Evolutionary conservation across 2,888 invertebrate species (phyloP).

Genomic region (Luffia ferchaultella): DNA sequence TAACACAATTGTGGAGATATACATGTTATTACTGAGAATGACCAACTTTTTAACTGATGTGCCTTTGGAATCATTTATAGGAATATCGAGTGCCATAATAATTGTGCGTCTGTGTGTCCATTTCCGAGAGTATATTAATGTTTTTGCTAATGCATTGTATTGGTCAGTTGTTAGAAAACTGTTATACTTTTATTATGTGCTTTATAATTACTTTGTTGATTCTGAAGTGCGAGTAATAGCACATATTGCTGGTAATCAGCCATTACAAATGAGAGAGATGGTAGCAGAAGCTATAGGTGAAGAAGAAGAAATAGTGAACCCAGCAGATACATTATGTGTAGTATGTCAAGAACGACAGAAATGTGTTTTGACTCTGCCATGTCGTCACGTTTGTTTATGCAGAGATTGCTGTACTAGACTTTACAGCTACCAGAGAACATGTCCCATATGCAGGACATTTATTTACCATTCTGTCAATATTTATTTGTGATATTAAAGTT

Average conservation of each 20-base stretch:
- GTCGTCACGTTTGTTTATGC: constrained; percentile 65
- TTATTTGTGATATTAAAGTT: constrained; percentile 35
- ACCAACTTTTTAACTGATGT: constrained; percentile 55
- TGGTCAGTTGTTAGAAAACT: constrained; percentile 41
- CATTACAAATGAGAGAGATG: constrained; percentile 24
- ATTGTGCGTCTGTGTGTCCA: constrained; percentile 39
- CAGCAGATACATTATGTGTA: constrained; percentile 52
- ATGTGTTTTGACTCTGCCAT: constrained; percentile 63
- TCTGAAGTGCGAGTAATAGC: constrained; percentile 44
- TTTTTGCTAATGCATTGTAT: constrained; percentile 27
- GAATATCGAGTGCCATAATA: constrained; percentile 41
- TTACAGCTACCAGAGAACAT: constrained; percentile 54
- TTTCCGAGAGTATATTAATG: constrained; percentile 33
- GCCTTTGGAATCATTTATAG: constrained; percentile 51
- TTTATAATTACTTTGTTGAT: constrained; percentile 46
- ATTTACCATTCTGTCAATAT: constrained; percentile 64
- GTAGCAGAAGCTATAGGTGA: constrained; percentile 9
- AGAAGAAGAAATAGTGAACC: constrained; percentile 24
- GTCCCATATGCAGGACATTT: constrained; percentile 62
- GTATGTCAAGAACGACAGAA: constrained; percentile 64
- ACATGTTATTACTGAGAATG: constrained; percentile 38
- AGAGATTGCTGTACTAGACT: constrained; percentile 55
- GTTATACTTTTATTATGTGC: constrained; percentile 38
- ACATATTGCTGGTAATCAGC: constrained; percentile 34
- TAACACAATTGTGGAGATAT: constrained; percentile 27